Evolutionary conservation across 2,113 vertebrate species (phyloP).

Genomic region (Equus przewalskii): DNA sequence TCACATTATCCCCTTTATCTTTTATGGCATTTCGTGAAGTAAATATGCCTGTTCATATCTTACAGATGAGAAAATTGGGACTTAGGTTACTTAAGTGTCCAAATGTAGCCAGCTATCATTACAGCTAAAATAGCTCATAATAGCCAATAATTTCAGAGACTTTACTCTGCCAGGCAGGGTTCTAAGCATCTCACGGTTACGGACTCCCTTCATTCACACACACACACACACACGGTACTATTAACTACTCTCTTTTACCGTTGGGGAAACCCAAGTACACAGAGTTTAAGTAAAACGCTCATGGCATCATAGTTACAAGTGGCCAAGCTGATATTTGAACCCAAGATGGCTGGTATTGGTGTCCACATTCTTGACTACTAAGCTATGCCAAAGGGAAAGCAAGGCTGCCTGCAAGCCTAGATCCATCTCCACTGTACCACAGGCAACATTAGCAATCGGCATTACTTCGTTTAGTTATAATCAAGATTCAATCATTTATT

Average conservation of each 20-base stretch:
- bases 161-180: background rate
- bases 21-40: background rate
- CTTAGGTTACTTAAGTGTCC: background rate
- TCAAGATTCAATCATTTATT: background rate
- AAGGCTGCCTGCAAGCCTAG: background rate
- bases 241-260: background rate
- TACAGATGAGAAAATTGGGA: background rate
- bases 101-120: background rate
- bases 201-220: background rate
- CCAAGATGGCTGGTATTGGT: rapidly evolving
- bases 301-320: background rate
- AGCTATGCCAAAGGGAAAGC: background rate
- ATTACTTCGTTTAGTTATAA: background rate
- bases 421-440: background rate
- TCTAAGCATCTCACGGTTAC: background rate
- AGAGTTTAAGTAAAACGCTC: background rate
- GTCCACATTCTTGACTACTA: background rate
- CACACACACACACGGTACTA: background rate
- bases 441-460: too few relatives aligned
- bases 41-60: background rate
- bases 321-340: background rate
- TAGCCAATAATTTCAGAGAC: background rate
- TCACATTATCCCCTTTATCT: background rate
- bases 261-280: background rate
- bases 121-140: background rate